A percentile compares a stretch with the other conserved stretches of the same genome.
Evolutionary conservation across 2,113 vertebrate species (phyloP).

Genomic region (Cyprinodon brontotheroides): DNA sequence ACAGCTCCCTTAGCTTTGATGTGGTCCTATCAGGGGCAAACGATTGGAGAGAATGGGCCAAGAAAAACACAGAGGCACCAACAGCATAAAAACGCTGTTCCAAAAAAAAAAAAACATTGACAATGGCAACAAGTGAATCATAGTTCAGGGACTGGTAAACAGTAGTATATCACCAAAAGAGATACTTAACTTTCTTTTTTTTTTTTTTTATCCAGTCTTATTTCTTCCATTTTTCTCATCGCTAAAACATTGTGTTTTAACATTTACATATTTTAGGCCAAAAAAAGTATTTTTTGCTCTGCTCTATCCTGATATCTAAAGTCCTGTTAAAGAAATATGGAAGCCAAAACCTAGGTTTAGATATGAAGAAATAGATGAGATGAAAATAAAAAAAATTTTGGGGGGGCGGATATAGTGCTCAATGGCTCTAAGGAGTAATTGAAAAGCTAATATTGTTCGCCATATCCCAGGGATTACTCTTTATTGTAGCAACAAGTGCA

Average conservation of each 20-base stretch:
- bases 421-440: constrained; percentile 78
- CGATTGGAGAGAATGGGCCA: constrained; percentile 78
- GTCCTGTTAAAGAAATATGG: neutral
- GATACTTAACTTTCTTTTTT: constrained; percentile 33
- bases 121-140: constrained; percentile 68
- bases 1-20: constrained; percentile 92
- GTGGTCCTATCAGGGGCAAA: constrained; percentile 89
- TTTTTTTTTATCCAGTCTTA: constrained; percentile 18
- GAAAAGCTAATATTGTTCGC: constrained; percentile 81
- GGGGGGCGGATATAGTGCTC: constrained; percentile 25
- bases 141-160: constrained; percentile 53
- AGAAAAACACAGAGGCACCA: constrained; percentile 77
- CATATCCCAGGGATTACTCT: constrained; percentile 77
- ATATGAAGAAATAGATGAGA: constrained; percentile 14
- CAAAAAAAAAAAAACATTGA: constrained; percentile 57
- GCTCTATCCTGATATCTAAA: neutral
- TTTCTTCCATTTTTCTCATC: constrained; percentile 18
- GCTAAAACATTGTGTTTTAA: neutral
- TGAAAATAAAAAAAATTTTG: too few relatives aligned
- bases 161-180: constrained; percentile 40
- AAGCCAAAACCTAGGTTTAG: constrained; percentile 18
- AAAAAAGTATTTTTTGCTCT: constrained; percentile 17
- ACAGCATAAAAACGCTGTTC: constrained; percentile 57
- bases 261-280: constrained; percentile 6
- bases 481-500: constrained; percentile 77